Evolutionary conservation across 2,113 vertebrate species (phyloP), one percentile per base, ranked within the genome.

Genomic region (Danio rerio): DNA sequence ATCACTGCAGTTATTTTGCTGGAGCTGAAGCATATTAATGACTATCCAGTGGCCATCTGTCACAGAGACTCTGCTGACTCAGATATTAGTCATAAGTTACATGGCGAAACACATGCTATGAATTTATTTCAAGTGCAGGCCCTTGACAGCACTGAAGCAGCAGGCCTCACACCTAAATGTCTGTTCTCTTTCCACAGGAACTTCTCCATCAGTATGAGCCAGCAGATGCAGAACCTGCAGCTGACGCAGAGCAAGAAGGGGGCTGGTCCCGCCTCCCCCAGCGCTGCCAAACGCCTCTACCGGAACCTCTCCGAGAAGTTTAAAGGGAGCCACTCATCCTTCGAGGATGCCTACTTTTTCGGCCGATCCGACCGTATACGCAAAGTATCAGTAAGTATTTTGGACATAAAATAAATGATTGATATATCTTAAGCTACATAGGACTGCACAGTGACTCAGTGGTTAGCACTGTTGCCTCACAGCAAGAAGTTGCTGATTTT

Each of bases 261-360:
- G 79, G 94, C 93, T 0, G 81, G 95, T 20, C 97, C 97, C 0
- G 93, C 97, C 0, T 99, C 98, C 7, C 98, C 98, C 18, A 98
- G 80, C 16, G 97, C 97, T 0, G 97, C 97, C 59, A 99, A 99
- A 86, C 93, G 97, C 1, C 93, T 99, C 1, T 99, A 99, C 88
- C 86, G 98, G 43, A 99, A 99, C 91, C 95, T 99, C 16, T 99
- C 98, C 0, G 97, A 99, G 90, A 99, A 98, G 90, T 92, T 99
- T 5, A 95, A 98, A 74, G 96, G 97, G 2, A 96, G 95, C 87
- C 95, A 97, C 40, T 96, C 96, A 0, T 99, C 97, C 4, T 98
- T 98, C 0, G 98, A 99, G 0, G 98, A 99, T 16, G 91, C 94
- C 0, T 97, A 96, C 81, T 97, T 97, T 89, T 92, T 96, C 53